Percentiles rank a stretch among this genome's conserved stretches.
Conservation (phyloP, 1,140 invertebrate genomes). For the Notospermus geniculatus region DNA sequence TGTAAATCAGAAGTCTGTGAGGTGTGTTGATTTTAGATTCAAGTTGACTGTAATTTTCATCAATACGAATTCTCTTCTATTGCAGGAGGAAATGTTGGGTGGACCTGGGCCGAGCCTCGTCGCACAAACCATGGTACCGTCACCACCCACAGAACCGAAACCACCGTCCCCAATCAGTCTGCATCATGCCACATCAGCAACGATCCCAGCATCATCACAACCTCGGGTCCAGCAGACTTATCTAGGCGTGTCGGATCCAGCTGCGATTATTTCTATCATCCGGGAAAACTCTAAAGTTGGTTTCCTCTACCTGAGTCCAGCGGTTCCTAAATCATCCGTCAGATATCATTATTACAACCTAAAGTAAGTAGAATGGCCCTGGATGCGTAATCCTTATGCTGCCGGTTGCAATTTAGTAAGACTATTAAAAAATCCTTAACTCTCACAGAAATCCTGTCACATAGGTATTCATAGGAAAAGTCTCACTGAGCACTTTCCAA, state of each 20-base stretch:
- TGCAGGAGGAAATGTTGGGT: too few relatives aligned
- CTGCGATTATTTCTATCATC: conserved; percentile 44
- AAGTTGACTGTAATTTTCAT: too few relatives aligned
- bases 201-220: conserved; percentile 29
- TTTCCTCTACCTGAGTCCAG: conserved; percentile 54
- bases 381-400: too few relatives aligned
- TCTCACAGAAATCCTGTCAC: too few relatives aligned
- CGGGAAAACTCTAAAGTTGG: conserved; percentile 39
- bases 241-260: conserved; percentile 27
- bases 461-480: too few relatives aligned
- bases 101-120: conserved; percentile 9
- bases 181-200: conserved; percentile 25
- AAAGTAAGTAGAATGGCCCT: conserved; percentile 52
- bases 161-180: conserved; percentile 23
- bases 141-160: conserved; percentile 29
- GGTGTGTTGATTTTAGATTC: too few relatives aligned
- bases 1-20: too few relatives aligned
- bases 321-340: conserved; percentile 51
- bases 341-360: conserved; percentile 56
- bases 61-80: too few relatives aligned
- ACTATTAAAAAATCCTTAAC: too few relatives aligned
- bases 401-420: too few relatives aligned
- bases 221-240: conserved; percentile 26
- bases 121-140: too few relatives aligned
- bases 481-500: too few relatives aligned